Base-by-base conservation (phyloP, 92 coral and sea anemone genomes). In the Scolanthus callimorphus region DNA sequence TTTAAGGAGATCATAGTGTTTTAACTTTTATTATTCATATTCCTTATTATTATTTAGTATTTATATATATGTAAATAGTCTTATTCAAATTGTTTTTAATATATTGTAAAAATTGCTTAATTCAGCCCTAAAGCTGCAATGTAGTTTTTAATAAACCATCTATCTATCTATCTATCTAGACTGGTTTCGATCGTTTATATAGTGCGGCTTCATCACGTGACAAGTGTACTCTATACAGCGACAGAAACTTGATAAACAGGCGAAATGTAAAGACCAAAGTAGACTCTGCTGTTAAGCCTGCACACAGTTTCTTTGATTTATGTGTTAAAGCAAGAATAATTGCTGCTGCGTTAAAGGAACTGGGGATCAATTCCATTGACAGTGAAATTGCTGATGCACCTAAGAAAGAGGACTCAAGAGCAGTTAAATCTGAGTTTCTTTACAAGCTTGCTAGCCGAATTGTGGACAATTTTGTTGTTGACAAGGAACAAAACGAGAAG, bases 181-280 rank as follows among this genome's bases (percentile, higher is more conserved):
- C 65, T 56, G 74, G 60, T 28, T 74, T 74, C 66, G 53, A 70
- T 29, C 49, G 53, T 43, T 43, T 59, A 20, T 76, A 76, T 55
- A 56, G 29, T 37, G 60, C 47, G 20, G 67, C 84, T 51, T 77
- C 66, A 3, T 73, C 78, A 21, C 49, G 78, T 24, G 84, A 77
- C 67, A 77, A 77, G 54, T 77, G 84, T 27, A 69, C 78, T 12
- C 39, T 69, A 17, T 77, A 77, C 70, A 77, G 71, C 23, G 84
- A 69, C 51, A n/a, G 71, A 8, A 77, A 69, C 27, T 51, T 77
- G 0, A 76, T 76, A 28, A 77, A 77, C 39, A 64, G 72, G 20
- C 67, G 72, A 13, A 77, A 57, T 55, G 79, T 70, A 0, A 70
- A 54, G 59, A 59, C 72, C 31, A 30, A 46, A 52, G 79, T 78